Evolutionary conservation across 2,797 vertebrate species (phyloP), one percentile per base, ranked within the genome.

Genomic region (Botia almorhae): DNA sequence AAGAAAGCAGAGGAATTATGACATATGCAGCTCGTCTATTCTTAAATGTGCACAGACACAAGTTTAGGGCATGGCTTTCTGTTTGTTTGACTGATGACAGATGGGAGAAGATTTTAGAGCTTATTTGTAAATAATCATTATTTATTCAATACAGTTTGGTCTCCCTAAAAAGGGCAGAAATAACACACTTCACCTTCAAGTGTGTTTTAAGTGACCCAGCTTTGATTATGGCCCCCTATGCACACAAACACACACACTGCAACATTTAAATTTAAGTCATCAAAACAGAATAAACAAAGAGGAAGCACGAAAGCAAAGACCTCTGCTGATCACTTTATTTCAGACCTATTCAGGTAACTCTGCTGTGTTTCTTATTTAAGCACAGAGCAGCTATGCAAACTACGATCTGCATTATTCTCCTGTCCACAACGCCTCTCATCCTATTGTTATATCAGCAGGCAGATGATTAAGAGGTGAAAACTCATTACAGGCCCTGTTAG

Each of bases 401-500:
- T 69, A 67, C 67, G 58, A 21, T 17, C 29, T 12, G 46, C 11
- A 23, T 72, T 69, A 75, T 74, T 70, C 48, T 23, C 58, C 26
- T 73, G 58, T 81, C 48, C 21, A n/a, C 76, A 69, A 76, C 23
- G 50, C 50, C 39, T 75, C 46, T 63, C 23, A 26, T 80, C 16
- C 19, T 21, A 19, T 58, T 36, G 63, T 71, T 43, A 36, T 10
- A 29, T 60, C 4, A 71, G 76, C 33, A 68, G 69, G 79, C n/a
- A 63, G 51, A 61, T 68, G 70, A 83, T 64, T 21, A 26, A 73
- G 51, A 69, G 76, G 55, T 74, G 36, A 21, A 77, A 79, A 81
- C 36, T 69, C 68, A 76, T 86, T 79, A 83, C 48, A 46, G 67
- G 76, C 26, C 29, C 29, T 69, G 43, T 74, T 80, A 80, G 58